Base-by-base conservation (phyloP, 30 jellyfish, hydroid and myxozoan genomes). In the Rhopilema esculentum region DNA sequence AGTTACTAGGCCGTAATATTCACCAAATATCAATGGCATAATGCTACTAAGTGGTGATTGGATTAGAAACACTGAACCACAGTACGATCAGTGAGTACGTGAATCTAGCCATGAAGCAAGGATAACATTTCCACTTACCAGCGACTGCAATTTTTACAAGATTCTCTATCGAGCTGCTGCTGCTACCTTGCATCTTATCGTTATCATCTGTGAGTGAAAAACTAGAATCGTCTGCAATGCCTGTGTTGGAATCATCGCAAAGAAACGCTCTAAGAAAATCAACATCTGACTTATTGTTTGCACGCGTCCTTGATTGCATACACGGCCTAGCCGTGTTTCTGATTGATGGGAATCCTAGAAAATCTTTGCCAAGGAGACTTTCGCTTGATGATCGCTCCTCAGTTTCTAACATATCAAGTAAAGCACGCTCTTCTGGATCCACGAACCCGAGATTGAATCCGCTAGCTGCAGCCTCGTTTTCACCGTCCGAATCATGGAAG, bases 371-470 rank as follows among this genome's bases (percentile, higher is more conserved):
- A 16, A 91, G 76, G 15, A 85, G 31, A 75, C 91, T 78, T 8
- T 80, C 97, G 63, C 51, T 61, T 2, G 88, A 31, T 23, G 91
- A 48, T 28, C 84, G 88, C 22, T 87, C 97, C 67, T 91, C 97
- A 0, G 88, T 48, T 25, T 85, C 93, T 27, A 91, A 66, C 82
- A 91, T 65, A 28, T 91, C 96, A 15, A 91, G 82, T 26, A 91
- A 57, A 12, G 97, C 97, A 20, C 93, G 65, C 66, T 91, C 97
- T 79, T 91, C 97, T 0, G 93, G 84, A 64, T 91, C 97, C 31
- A 79, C 95, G 31, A 85, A 76, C 4, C 92, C 89, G 21, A 83
- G 67, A 24, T 75, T 66, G 65, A 80, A 81, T 4, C 77, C 78
- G 20, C 91, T 29, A 4, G 90, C 89, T 30, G 91, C 52, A 0